Evolutionary conservation across 2,113 vertebrate genomes (phyloP).

Genomic region (Tragelaphus scriptus): DNA sequence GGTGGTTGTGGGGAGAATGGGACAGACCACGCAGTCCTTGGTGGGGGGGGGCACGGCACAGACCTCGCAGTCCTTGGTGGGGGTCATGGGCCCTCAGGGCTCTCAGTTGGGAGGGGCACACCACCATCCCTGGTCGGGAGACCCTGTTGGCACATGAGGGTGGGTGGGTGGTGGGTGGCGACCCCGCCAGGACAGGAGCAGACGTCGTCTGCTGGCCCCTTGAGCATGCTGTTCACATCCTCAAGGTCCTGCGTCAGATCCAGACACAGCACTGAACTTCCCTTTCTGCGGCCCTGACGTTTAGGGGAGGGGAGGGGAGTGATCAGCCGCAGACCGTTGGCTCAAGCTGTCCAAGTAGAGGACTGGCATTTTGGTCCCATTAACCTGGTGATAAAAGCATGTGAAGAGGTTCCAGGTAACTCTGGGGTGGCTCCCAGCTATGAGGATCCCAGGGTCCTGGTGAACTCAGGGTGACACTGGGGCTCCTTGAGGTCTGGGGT

Average conservation of each 20-base stretch:
- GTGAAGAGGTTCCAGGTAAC: not conserved
- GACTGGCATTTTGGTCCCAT: fast-evolving
- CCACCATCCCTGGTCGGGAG: not conserved
- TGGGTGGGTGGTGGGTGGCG: fast-evolving
- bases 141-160: no score
- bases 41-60: not conserved
- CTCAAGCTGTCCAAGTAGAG: not conserved
- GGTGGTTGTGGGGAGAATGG: no score
- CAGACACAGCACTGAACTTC: fast-evolving
- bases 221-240: fast-evolving
- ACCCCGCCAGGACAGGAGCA: fast-evolving
- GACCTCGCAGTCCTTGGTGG: not conserved
- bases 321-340: not conserved
- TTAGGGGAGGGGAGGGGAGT: fast-evolving
- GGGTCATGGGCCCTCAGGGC: no score
- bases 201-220: fast-evolving
- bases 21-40: no score
- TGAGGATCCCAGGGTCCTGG: not conserved
- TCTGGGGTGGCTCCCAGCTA: not conserved
- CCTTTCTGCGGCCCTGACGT: fast-evolving
- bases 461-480: not conserved
- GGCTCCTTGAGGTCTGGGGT: not conserved
- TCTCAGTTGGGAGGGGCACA: not conserved
- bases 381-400: not conserved
- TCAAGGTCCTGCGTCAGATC: fast-evolving